Evolutionary conservation across 2,888 invertebrate species (phyloP), one percentile per base, ranked within the genome.

Genomic region (Flexamia atlantica): DNA sequence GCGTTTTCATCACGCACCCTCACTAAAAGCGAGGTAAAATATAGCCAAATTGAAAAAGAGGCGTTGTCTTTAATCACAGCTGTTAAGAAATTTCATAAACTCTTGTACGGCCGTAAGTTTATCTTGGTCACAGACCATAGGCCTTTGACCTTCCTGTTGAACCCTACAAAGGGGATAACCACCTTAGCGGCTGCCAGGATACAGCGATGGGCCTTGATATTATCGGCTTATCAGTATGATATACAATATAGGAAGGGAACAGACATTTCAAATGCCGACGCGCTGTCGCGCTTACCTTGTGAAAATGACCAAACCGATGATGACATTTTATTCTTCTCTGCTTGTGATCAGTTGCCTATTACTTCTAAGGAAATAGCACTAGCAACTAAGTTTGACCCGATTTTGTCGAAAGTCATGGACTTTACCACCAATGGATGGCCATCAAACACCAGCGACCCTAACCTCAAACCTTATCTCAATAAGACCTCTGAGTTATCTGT

Each of bases 381-480:
- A 2, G 46, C 46, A 46, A 46, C 46, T 17, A 46, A 12, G 14
- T 46, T 14, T 46, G 46, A 46, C 17, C 46, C 70, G 3, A n/a
- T 32, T 7, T 32, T 70, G n/a, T 30, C 70, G n/a, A 70, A 70
- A n/a, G 70, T 70, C 20, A 4, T 70, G 9, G 70, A 70, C 9
- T 32, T 5, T 9, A 70, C 36, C 5, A 32, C 14, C 32, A 28
- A 70, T 30, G 70, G 70, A 3, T 30, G 32, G 30, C 70, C 70
- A 4, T 9, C 3, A 5, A 17, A 32, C 32, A 7, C 30, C 5
- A 12, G 32, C 14, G 46, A 46, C 14, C 60, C 17, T 9, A 14
- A 28, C 3, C 4, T 60, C 1, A 60, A n/a, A 60, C 60, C 60
- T 3, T 60, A 14, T 28, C 2, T 23, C 3, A 28, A 60, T 17